A percentile compares a stretch with the other conserved stretches of the same genome.
These are phyloP conservation scores for Papilio protenor DNA, from an alignment of 2,888 invertebrate species.

Conservation along the genomic window DNA sequence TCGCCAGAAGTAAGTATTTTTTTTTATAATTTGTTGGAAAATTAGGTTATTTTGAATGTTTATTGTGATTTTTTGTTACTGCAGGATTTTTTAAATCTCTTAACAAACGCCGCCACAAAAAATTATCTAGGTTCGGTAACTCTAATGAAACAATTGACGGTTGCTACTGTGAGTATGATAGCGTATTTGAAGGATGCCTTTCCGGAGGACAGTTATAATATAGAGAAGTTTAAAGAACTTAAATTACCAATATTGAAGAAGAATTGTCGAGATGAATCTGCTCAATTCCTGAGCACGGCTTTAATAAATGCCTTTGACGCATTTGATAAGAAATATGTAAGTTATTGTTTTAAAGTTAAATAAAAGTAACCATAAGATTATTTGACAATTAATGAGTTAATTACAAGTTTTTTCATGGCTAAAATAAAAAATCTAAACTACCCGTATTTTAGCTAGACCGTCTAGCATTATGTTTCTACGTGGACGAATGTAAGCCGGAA, in stretches of 20 bases:
- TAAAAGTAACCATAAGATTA: neutral
- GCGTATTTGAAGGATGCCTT: constrained; percentile 67
- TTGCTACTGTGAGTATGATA: constrained; percentile 69
- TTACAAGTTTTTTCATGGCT: neutral
- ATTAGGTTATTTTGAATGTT: neutral
- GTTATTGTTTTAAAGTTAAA: constrained; percentile 45
- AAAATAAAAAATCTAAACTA: neutral
- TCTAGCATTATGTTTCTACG: constrained; percentile 73
- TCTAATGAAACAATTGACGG: constrained; percentile 75
- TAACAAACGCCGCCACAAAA: constrained; percentile 66
- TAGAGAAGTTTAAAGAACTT: constrained; percentile 63
- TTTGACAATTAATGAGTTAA: neutral
- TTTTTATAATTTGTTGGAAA: neutral
- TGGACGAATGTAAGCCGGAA: constrained; percentile 63
- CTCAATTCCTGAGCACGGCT: constrained; percentile 68
- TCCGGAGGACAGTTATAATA: constrained; percentile 63
- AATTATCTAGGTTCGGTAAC: constrained; percentile 70
- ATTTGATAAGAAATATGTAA: constrained; percentile 76
- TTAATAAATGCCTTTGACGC: constrained; percentile 72
- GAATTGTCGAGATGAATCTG: constrained; percentile 65
- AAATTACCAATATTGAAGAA: constrained; percentile 66
- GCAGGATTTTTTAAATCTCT: constrained; percentile 67
- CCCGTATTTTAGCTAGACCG: constrained; percentile 65
- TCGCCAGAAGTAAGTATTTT: neutral
- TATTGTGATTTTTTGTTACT: constrained; percentile 3